These are phyloP conservation scores for Yponomeuta sedellus DNA, from an alignment of 2,888 invertebrate species.

Conservation along the genomic window DNA sequence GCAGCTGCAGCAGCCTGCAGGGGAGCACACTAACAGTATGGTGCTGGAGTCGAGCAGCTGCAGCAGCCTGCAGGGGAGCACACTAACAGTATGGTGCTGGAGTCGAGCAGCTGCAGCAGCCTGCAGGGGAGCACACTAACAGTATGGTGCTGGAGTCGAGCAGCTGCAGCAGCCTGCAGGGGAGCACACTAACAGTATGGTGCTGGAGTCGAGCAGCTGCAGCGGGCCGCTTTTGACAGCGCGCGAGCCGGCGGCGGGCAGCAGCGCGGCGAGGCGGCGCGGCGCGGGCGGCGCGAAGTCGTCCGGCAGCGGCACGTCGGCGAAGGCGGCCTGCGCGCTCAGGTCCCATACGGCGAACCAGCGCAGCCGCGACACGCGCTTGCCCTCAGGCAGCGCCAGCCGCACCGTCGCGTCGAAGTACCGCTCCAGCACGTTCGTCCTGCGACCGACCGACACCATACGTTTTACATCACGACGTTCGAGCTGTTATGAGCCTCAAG, in stretches of 20 bases:
- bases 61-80: neutral
- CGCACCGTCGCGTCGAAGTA: constrained; percentile 92
- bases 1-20: constrained; percentile 42
- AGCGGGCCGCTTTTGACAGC: constrained; percentile 44
- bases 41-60: constrained; percentile 87
- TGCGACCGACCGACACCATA: neutral
- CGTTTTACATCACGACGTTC: too few species aligned
- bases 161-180: constrained; percentile 42
- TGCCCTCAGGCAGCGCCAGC: constrained; percentile 87
- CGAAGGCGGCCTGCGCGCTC: constrained; percentile 90
- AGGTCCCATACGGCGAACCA: constrained; percentile 95
- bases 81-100: constrained; percentile 81
- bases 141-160: constrained; percentile 87
- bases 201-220: constrained; percentile 85
- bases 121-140: constrained; percentile 42
- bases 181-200: constrained; percentile 74
- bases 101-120: constrained; percentile 77
- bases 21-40: constrained; percentile 69
- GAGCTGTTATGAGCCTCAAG: too few species aligned
- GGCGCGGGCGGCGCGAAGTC: constrained; percentile 91
- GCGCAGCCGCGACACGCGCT: constrained; percentile 90
- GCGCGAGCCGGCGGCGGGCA: constrained; percentile 81
- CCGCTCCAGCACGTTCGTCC: constrained; percentile 77
- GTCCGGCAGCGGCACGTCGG: constrained; percentile 92
- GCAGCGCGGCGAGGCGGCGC: constrained; percentile 63